Conservation (phyloP, 2,888 invertebrate genomes). For the Zhengitettix transpicula region DNA sequence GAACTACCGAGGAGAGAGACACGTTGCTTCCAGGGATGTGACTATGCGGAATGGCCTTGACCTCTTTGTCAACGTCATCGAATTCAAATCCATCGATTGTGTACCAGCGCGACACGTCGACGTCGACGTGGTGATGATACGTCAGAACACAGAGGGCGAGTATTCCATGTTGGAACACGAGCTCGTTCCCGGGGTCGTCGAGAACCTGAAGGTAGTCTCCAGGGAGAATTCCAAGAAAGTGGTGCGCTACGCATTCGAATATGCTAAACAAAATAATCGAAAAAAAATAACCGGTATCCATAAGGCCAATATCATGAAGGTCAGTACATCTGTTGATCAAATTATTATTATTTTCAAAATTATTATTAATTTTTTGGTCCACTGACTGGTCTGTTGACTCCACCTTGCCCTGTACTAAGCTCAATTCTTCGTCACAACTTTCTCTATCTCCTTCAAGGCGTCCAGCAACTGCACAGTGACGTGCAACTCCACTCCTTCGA, state of each 20-base stretch:
- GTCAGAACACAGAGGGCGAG: slow-evolving; percentile 50
- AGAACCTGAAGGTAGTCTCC: slow-evolving; percentile 40
- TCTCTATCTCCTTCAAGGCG: too few species aligned
- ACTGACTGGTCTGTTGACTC: background rate
- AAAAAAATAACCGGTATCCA: slow-evolving; percentile 46
- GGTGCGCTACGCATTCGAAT: slow-evolving; percentile 41
- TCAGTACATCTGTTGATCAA: background rate
- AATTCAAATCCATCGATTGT: slow-evolving; percentile 33
- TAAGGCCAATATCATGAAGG: slow-evolving; percentile 42
- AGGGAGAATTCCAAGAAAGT: slow-evolving; percentile 32
- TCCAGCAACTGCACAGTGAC: too few species aligned
- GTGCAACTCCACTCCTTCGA: too few species aligned
- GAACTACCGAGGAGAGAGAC: slow-evolving; percentile 27
- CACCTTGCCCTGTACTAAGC: background rate
- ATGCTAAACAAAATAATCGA: slow-evolving; percentile 33
- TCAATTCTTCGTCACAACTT: too few species aligned
- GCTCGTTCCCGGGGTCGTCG: slow-evolving; percentile 38
- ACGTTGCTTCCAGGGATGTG: slow-evolving; percentile 34
- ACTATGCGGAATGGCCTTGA: slow-evolving; percentile 33
- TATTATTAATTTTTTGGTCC: background rate
- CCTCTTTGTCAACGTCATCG: slow-evolving; percentile 37
- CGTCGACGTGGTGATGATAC: slow-evolving; percentile 38
- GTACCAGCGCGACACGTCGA: slow-evolving; percentile 26
- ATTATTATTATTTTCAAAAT: too few species aligned
- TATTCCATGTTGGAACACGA: slow-evolving; percentile 44